phyloP scores from a whole-genome alignment of 2,113 vertebrate genomes.

The Oryzias melastigma region DNA sequence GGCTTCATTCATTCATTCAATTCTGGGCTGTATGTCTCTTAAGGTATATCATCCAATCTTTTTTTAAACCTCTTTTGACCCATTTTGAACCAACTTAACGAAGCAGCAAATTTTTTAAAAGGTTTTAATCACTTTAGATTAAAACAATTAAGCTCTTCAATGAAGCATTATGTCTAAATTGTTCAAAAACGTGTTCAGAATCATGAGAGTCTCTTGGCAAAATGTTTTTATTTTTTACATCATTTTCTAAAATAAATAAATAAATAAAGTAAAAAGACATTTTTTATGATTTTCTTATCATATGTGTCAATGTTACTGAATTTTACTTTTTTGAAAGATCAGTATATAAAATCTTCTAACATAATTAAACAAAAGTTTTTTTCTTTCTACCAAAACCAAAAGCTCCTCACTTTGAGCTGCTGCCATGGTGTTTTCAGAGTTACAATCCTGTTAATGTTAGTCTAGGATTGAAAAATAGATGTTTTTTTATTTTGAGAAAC shows the following conservation, averaged over 20 bases:
- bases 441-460: slow-evolving; percentile 63
- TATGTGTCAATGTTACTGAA: no score
- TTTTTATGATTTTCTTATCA: no score
- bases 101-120: neutral
- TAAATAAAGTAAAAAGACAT: no score
- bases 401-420: slow-evolving; percentile 33
- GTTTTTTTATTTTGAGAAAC: slow-evolving; percentile 49
- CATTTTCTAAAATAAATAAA: no score
- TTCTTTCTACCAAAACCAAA: neutral
- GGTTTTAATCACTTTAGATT: neutral
- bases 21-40: neutral
- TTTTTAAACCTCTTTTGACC: neutral
- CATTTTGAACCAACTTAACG: neutral
- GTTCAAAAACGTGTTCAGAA: no score
- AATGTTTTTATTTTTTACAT: no score
- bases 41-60: neutral
- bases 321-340: no score
- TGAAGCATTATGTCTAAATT: no score
- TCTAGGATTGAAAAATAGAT: slow-evolving; percentile 49
- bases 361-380: no score
- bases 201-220: no score
- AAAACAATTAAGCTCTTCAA: neutral
- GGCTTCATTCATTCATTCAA: neutral
- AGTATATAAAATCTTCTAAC: no score
- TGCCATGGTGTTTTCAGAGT: slow-evolving; percentile 40